A percentile compares a stretch with the other conserved stretches of the same genome.
Evolutionary conservation across 2,113 vertebrate genomes (phyloP).

Genomic region (Triplophysa dalaica): DNA sequence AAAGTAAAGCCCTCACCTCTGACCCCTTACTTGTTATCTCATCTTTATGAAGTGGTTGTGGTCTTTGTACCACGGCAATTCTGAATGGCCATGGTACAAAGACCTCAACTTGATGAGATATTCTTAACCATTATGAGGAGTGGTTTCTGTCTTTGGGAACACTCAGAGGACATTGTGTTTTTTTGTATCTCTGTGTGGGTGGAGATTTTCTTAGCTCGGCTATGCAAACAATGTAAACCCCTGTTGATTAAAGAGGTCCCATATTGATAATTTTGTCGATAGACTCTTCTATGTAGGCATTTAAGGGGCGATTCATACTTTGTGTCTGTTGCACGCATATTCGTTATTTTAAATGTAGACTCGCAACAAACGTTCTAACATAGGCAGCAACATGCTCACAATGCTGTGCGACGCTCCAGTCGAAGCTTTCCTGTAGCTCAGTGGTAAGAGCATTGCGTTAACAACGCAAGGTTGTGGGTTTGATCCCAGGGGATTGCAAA

Average conservation of each 20-base stretch:
- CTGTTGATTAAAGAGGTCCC: background rate
- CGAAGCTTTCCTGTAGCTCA: too few species aligned
- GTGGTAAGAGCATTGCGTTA: too few species aligned
- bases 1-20: constrained; percentile 63
- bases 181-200: constrained; percentile 5
- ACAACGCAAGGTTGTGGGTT: too few species aligned
- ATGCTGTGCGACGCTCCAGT: too few species aligned
- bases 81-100: background rate
- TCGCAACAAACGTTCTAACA: too few species aligned
- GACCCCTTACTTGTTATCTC: background rate
- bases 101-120: background rate
- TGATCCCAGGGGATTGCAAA: too few species aligned
- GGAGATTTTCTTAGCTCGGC: background rate
- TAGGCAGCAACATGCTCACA: too few species aligned
- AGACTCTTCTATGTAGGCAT: too few species aligned
- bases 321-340: too few species aligned
- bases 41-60: background rate
- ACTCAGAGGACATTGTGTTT: background rate
- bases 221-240: background rate
- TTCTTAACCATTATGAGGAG: background rate
- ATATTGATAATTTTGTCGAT: background rate
- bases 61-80: constrained; percentile 17
- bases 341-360: too few species aligned
- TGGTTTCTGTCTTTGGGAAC: background rate
- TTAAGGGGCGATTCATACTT: too few species aligned